Conservation (phyloP, 92 coral and sea anemone species). For the Plumapathes pennacea region DNA sequence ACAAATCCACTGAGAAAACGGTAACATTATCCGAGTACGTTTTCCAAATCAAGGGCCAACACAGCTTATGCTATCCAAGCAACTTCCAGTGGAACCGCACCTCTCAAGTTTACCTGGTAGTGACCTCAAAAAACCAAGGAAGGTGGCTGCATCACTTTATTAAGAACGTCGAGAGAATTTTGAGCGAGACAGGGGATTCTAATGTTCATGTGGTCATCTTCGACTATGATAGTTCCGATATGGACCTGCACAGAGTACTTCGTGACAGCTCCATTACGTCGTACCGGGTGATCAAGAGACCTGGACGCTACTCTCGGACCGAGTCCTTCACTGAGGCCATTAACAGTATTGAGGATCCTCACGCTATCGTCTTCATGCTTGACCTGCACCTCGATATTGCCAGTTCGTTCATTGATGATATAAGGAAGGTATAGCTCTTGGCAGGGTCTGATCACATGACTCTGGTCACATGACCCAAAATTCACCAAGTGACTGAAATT, state of each 20-base stretch:
- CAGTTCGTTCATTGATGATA: slow-evolving; percentile 44
- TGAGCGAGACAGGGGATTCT: slow-evolving; percentile 32
- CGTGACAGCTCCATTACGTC: slow-evolving; percentile 39
- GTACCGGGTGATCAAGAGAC: slow-evolving; percentile 37
- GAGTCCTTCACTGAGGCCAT: slow-evolving; percentile 58
- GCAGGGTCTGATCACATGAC: too few relatives aligned
- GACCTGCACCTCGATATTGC: slow-evolving; percentile 74
- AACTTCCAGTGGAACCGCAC: slow-evolving; percentile 61
- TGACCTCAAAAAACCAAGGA: slow-evolving; percentile 58
- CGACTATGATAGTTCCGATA: slow-evolving; percentile 63
- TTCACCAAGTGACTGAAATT: too few relatives aligned
- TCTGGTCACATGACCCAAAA: too few relatives aligned
- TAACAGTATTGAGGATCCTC: slow-evolving; percentile 46
- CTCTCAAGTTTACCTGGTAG: slow-evolving; percentile 53
- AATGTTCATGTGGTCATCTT: slow-evolving; percentile 41
- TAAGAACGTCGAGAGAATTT: slow-evolving; percentile 56
- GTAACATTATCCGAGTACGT: slow-evolving; percentile 76
- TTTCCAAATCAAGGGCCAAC: slow-evolving; percentile 17
- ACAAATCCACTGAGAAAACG: slow-evolving; percentile 18
- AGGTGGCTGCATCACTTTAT: slow-evolving; percentile 69
- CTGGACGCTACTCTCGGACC: slow-evolving; percentile 59
- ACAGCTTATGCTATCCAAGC: slow-evolving; percentile 36
- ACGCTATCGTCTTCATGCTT: slow-evolving; percentile 52
- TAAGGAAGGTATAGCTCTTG: slow-evolving; percentile 81
- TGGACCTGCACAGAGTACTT: slow-evolving; percentile 45